These are phyloP conservation scores for Trialeurodes vaporariorum DNA, from an alignment of 1,140 invertebrate genomes.

Conservation along the genomic window DNA sequence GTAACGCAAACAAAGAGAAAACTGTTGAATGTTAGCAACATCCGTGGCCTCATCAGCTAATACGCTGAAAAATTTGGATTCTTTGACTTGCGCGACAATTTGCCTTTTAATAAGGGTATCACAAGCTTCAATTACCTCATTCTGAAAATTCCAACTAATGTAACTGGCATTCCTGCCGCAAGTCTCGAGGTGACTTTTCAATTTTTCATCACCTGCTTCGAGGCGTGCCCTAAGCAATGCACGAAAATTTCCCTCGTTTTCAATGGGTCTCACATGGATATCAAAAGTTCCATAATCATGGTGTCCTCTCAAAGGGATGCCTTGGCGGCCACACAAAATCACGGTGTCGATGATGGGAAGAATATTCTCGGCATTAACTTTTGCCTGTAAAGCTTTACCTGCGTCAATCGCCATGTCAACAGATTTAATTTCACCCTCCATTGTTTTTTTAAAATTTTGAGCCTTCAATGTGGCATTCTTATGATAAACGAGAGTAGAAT, in stretches of 20 bases:
- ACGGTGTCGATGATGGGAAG: slow-evolving; percentile 18
- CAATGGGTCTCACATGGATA: too few species aligned
- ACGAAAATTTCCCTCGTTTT: slow-evolving; percentile 24
- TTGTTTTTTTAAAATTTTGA: too few species aligned
- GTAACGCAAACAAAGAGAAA: slow-evolving; percentile 14
- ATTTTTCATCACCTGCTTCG: slow-evolving; percentile 18
- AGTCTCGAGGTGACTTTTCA: slow-evolving; percentile 18
- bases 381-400: too few species aligned
- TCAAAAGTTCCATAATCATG: slow-evolving; percentile 14
- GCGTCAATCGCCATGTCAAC: too few species aligned
- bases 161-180: slow-evolving; percentile 4
- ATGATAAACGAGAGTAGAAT: too few species aligned
- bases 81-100: too few species aligned
- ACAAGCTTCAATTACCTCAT: slow-evolving; percentile 9
- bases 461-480: too few species aligned
- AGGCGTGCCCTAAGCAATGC: slow-evolving; percentile 21
- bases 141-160: slow-evolving; percentile 1
- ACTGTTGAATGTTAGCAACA: slow-evolving; percentile 10
- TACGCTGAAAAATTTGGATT: not conserved
- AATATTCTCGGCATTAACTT: too few species aligned
- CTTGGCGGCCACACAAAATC: slow-evolving; percentile 19
- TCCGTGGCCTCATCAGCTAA: slow-evolving; percentile 10
- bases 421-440: too few species aligned
- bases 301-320: slow-evolving; percentile 17
- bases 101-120: not conserved